Evolutionary conservation across 2,113 vertebrate species (phyloP).

Genomic region (Acanthochromis polyacanthus): DNA sequence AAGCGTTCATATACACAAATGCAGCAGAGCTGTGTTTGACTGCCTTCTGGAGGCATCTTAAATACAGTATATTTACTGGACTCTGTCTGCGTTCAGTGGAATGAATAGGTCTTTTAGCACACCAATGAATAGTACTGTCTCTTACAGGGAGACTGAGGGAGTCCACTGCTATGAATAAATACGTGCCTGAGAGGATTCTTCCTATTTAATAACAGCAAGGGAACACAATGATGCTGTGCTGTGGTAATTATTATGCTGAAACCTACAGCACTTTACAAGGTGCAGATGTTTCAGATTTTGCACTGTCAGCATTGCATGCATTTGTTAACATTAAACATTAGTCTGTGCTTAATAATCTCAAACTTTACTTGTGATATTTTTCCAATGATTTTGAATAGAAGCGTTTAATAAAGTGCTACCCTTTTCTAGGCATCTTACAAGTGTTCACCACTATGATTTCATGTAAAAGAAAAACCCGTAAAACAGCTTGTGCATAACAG

Average conservation of each 20-base stretch:
- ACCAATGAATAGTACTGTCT: constrained; percentile 32
- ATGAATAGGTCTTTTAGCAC: constrained; percentile 30
- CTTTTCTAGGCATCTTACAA: no score
- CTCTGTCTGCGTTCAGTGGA: constrained; percentile 20
- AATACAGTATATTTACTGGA: constrained; percentile 11
- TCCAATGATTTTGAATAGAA: no score
- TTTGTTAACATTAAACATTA: no score
- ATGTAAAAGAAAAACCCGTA: no score
- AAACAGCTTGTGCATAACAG: no score
- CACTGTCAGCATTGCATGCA: no score
- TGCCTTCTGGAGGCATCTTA: constrained; percentile 22
- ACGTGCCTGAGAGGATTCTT: constrained; percentile 30
- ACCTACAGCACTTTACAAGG: neutral
- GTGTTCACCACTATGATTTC: no score
- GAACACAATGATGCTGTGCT: neutral
- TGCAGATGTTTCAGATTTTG: no score
- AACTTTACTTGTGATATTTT: neutral
- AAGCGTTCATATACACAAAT: constrained; percentile 21
- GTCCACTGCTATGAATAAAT: constrained; percentile 38
- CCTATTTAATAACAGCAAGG: constrained; percentile 9
- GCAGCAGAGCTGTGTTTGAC: constrained; percentile 7
- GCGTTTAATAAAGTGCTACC: no score
- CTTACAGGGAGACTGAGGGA: constrained; percentile 14
- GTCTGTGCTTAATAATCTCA: neutral
- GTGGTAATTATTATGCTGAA: constrained; percentile 6